A percentile compares a stretch with the other conserved stretches of the same genome.
Evolutionary conservation across 2,113 vertebrate genomes (phyloP).

Genomic region (Heterotilapia buettikoferi): DNA sequence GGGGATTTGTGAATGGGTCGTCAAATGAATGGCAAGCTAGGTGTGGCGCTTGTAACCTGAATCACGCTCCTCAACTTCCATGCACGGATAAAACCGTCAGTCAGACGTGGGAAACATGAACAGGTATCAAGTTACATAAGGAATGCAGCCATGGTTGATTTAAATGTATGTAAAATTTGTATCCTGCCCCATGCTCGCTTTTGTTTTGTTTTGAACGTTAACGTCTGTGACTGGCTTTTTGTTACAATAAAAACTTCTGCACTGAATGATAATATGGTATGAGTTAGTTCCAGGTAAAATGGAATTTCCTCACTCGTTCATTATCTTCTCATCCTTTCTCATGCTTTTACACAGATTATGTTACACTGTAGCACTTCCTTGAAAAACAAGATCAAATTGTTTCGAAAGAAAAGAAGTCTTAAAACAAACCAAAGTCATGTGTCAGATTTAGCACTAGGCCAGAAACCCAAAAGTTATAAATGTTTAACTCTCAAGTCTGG

Average conservation of each 20-base stretch:
- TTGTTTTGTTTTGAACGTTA: background rate
- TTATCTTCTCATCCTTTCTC: background rate
- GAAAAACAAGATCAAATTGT: background rate
- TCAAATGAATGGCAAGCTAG: slow-evolving; percentile 11
- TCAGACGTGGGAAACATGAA: background rate
- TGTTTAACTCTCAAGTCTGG: background rate
- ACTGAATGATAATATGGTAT: background rate
- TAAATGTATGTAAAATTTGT: background rate
- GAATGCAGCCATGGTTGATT: background rate
- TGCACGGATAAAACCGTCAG: background rate
- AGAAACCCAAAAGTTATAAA: background rate
- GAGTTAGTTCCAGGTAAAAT: background rate
- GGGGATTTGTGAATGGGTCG: slow-evolving; percentile 43
- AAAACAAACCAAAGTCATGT: background rate
- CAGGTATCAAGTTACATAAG: background rate
- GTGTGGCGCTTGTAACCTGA: slow-evolving; percentile 40
- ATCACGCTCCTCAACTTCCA: background rate
- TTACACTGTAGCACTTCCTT: background rate
- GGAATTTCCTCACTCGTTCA: background rate
- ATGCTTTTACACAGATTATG: background rate
- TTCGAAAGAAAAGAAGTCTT: background rate
- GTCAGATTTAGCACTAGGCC: background rate
- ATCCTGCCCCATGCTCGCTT: background rate
- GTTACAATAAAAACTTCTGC: background rate
- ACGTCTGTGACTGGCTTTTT: background rate